phyloP scores from a whole-genome alignment of 2,113 vertebrate genomes.

The Tyto alba region DNA sequence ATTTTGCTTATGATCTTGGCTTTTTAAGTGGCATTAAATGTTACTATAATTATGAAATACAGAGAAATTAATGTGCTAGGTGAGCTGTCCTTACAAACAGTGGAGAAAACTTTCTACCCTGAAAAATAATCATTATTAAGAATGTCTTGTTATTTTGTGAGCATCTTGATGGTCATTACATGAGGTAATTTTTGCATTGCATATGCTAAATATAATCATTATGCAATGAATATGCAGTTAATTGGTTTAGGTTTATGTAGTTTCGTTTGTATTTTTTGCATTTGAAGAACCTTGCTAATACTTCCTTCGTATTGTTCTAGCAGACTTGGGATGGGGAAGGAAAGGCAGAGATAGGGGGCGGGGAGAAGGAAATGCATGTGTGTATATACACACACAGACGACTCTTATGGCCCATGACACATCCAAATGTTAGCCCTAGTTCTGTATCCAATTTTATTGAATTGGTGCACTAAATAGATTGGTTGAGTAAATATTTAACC shows the following conservation, averaged over 20 bases:
- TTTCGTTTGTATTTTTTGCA: not conserved
- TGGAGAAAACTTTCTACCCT: not conserved
- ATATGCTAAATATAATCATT: not conserved
- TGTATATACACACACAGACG: accelerated
- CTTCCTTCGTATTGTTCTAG: not conserved
- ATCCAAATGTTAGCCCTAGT: not conserved
- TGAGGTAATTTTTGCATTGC: not conserved
- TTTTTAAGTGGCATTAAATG: not conserved
- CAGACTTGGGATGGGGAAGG: not conserved
- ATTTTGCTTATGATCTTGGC: not conserved
- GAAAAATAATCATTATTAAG: not conserved
- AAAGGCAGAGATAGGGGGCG: not conserved
- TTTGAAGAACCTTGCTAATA: not conserved
- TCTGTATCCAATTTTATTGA: not conserved
- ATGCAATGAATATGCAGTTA: not conserved
- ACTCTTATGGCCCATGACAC: not conserved
- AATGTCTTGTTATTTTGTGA: not conserved
- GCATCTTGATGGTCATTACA: not conserved
- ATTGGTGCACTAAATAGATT: not conserved
- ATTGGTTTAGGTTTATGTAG: not conserved
- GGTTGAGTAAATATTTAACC: not conserved
- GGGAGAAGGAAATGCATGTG: no score
- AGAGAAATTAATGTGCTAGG: not conserved
- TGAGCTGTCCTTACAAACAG: not conserved
- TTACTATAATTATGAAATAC: not conserved